phyloP scores from a whole-genome alignment of 2,113 vertebrate genomes.

The Cichladusa arquata region DNA sequence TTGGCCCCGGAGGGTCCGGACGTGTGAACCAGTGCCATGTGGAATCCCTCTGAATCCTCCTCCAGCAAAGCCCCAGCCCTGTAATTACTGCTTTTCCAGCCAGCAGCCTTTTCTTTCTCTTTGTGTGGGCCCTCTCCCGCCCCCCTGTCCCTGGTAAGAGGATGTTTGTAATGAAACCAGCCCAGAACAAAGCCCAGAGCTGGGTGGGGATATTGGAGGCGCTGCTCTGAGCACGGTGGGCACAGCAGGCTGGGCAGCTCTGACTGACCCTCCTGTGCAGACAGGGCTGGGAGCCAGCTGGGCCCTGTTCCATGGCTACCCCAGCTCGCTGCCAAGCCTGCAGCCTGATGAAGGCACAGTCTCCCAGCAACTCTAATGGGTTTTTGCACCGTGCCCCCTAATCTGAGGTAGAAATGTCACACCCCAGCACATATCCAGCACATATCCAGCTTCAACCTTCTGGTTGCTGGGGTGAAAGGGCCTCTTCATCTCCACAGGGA shows the following conservation, averaged over 20 bases:
- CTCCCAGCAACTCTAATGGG: slow-evolving; percentile 68
- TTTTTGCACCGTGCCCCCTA: slow-evolving; percentile 5
- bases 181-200: slow-evolving; percentile 22
- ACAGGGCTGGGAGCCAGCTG: not conserved
- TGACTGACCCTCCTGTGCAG: not conserved
- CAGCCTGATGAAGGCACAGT: slow-evolving; percentile 32
- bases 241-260: not conserved
- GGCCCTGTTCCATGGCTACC: slow-evolving; percentile 34
- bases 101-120: slow-evolving; percentile 46
- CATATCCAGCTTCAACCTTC: slow-evolving; percentile 56
- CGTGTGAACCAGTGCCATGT: not conserved
- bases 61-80: not conserved
- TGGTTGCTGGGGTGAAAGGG: slow-evolving; percentile 69
- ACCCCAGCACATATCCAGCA: not conserved
- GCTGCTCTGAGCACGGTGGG: not conserved
- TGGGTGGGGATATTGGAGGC: not conserved
- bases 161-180: slow-evolving; percentile 60
- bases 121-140: slow-evolving; percentile 42
- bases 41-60: not conserved
- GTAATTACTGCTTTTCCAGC: slow-evolving; percentile 17
- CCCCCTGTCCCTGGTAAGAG: not conserved
- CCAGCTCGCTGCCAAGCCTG: slow-evolving; percentile 21
- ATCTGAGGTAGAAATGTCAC: slow-evolving; percentile 57
- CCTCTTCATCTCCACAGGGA: slow-evolving; percentile 51
- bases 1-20: not conserved